Percentiles rank a stretch among this genome's conserved stretches.
These are phyloP conservation scores for Pocillopora grandis DNA, from an alignment of 92 coral and sea anemone species.

Conservation along the genomic window DNA sequence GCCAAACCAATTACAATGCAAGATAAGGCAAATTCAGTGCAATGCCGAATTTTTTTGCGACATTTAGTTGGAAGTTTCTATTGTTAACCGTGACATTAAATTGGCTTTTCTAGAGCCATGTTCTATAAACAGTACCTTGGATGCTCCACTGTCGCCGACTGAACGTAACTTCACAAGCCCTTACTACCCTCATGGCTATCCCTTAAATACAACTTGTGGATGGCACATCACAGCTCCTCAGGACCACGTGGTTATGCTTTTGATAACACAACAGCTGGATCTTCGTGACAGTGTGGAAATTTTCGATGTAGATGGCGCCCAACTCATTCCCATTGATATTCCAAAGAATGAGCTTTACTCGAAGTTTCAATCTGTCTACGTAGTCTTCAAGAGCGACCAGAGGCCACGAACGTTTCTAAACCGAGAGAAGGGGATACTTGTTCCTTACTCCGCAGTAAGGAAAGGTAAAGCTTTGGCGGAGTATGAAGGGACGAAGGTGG, in stretches of 20 bases:
- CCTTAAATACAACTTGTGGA: constrained; percentile 19
- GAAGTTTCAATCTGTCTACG: constrained; percentile 18
- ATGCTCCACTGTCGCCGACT: constrained; percentile 8
- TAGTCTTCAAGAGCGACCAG: constrained; percentile 36
- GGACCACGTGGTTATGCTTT: constrained; percentile 13
- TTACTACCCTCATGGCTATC: not conserved
- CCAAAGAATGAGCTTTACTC: not conserved
- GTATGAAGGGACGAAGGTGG: not conserved
- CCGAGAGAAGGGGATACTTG: not conserved
- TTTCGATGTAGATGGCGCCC: constrained; percentile 30
- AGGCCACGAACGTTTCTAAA: not conserved
- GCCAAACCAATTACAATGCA: too few species aligned
- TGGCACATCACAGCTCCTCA: constrained; percentile 39
- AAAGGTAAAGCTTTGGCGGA: not conserved
- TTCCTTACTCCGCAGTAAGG: not conserved
- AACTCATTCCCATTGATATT: not conserved
- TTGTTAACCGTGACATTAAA: not conserved
- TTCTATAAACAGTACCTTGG: constrained; percentile 14
- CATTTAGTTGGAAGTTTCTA: not conserved
- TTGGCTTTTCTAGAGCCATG: constrained; percentile 1
- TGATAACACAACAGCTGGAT: not conserved
- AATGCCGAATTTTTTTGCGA: not conserved
- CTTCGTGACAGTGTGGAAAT: not conserved
- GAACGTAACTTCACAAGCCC: constrained; percentile 23
- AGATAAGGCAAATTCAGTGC: too few species aligned